A percentile compares a stretch with the other conserved stretches of the same genome.
These are phyloP conservation scores for Campoplex nolae DNA, from an alignment of 2,888 invertebrate species.

Conservation along the genomic window DNA sequence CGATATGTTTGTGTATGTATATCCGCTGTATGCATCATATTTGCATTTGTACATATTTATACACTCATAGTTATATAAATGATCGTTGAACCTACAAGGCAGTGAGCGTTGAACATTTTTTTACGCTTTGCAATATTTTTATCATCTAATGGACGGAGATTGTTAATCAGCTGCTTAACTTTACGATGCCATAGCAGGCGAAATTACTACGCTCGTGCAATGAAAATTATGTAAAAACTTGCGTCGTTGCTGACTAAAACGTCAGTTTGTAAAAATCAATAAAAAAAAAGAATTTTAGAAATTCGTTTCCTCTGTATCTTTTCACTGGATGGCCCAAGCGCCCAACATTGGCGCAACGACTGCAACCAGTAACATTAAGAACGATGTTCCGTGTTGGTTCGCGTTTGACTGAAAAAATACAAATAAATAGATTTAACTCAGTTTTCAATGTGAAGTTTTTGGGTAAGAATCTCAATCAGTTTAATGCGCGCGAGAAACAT, in stretches of 20 bases:
- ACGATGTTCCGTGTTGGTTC: conserved; percentile 34
- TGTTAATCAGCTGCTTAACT: background rate
- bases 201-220: background rate
- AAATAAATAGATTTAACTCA: background rate
- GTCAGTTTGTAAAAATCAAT: conserved; percentile 48
- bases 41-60: background rate
- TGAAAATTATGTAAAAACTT: background rate
- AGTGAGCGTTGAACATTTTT: conserved; percentile 18
- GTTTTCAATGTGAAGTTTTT: background rate
- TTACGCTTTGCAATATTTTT: background rate
- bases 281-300: conserved; percentile 17
- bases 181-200: background rate
- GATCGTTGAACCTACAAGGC: background rate
- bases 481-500: too few species aligned
- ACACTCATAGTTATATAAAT: background rate
- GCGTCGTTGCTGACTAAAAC: conserved; percentile 60
- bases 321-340: conserved; percentile 54
- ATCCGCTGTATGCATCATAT: background rate
- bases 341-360: conserved; percentile 55
- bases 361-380: conserved; percentile 40
- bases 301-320: background rate
- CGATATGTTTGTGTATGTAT: background rate
- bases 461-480: too few species aligned
- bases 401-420: conserved; percentile 75
- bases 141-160: conserved; percentile 36